Evolutionary conservation across 2,888 invertebrate genomes (phyloP), one percentile per base, ranked within the genome.

Genomic region (Xanthorhoe spadicearia): DNA sequence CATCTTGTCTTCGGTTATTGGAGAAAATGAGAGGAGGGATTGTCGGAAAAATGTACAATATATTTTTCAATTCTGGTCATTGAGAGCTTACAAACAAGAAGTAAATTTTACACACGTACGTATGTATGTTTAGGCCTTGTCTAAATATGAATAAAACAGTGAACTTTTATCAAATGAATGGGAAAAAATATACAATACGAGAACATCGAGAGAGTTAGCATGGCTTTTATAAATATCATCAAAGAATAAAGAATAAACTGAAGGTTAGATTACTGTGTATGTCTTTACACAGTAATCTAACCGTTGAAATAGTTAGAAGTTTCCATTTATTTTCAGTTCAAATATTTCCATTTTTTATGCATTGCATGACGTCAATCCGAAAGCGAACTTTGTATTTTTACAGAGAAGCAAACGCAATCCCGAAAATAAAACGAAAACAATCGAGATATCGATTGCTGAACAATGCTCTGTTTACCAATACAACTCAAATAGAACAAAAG

Each of bases 1-100:
- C 67, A 61, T 52, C 64, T 68, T 62, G 53, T 64, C 64, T 64
- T 56, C 62, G 53, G 57, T 61, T 62, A 69, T 69, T 70, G 67
- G 46, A 68, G 58, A 69, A 66, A 65, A 68, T 65, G 55, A 59
- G 59, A 54, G 18, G 49, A 60, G 18, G 17, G 28, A 23, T 18
- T 38, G 50, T 35, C 9, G 35, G 43, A 10, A 57, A 57, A 61
- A 58, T 60, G 35, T 48, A 35, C 43, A 58, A 5, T 54, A 55
- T 51, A n/a, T 52, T 58, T 53, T 19, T 4, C 50, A 43, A 50
- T 35, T 54, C 10, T 8, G 8, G 35, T 23, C 4, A 23, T 23
- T 23, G 2, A 23, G 23, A 23, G 4, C 23, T 23, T 23, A 3
- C 23, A 4, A 23, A 23, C 23, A 23, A 23, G 23, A n/a, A n/a